Conservation (phyloP, 2,797 vertebrate species). For the Tapirus indicus region DNA sequence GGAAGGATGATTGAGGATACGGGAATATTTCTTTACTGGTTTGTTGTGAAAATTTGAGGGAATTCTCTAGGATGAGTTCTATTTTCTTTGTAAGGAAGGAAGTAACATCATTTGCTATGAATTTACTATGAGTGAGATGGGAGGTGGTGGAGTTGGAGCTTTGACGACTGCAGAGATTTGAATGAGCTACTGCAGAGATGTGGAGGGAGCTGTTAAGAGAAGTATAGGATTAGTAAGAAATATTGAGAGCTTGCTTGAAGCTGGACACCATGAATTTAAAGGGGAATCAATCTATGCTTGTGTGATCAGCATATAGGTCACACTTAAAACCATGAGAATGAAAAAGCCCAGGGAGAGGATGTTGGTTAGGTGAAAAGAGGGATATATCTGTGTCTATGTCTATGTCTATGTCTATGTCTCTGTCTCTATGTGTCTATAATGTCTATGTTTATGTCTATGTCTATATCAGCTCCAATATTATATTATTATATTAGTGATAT, state of each 20-base stretch:
- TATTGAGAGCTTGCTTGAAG: background rate
- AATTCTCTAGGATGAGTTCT: background rate
- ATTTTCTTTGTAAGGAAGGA: conserved; percentile 27
- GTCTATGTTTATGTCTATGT: too few species aligned
- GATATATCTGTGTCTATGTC: background rate
- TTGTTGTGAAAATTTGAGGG: conserved; percentile 3
- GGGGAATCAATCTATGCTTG: background rate
- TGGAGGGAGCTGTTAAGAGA: background rate
- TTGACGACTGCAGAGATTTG: background rate
- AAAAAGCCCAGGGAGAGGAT: background rate
- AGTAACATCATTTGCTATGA: background rate
- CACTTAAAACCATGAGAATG: background rate
- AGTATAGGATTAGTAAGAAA: background rate
- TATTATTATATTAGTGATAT: background rate
- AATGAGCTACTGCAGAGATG: background rate
- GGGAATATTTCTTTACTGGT: background rate
- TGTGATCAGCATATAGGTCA: background rate
- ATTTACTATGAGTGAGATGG: conserved; percentile 15
- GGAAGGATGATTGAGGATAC: background rate
- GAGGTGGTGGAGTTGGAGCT: background rate
- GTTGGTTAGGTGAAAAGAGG: background rate
- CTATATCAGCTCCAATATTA: background rate
- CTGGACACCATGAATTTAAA: background rate
- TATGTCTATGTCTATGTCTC: background rate
- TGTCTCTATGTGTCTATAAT: background rate